Percentiles rank a stretch among this genome's conserved stretches.
Conservation (phyloP, 2,113 vertebrate species). For the Sinocyclocheilus rhinocerous region DNA sequence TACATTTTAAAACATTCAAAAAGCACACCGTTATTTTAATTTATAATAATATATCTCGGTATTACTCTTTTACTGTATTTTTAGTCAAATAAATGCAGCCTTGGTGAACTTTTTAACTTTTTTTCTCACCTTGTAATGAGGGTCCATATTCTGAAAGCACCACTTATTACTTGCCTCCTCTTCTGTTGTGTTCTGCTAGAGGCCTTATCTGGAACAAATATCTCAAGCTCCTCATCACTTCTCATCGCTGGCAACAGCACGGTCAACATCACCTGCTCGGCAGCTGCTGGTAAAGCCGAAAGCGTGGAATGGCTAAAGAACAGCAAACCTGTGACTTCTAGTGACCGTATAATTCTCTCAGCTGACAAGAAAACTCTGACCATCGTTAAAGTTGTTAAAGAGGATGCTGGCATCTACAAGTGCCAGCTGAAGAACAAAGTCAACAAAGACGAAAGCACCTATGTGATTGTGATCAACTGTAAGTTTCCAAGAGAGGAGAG, state of each 20-base stretch:
- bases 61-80: neutral
- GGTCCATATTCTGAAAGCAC: neutral
- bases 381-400: constrained; percentile 61
- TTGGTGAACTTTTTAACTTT: neutral
- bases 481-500: constrained; percentile 52
- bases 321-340: constrained; percentile 2
- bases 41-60: neutral
- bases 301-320: constrained; percentile 62
- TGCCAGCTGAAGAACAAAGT: constrained; percentile 64
- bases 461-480: constrained; percentile 68
- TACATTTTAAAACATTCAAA: neutral
- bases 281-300: constrained; percentile 25
- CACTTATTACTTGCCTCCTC: neutral
- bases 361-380: constrained; percentile 38
- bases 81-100: neutral
- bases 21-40: neutral
- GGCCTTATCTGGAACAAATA: constrained; percentile 42
- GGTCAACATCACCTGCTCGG: constrained; percentile 69
- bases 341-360: constrained; percentile 23
- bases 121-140: neutral
- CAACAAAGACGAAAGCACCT: neutral
- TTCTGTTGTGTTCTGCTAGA: constrained; percentile 56
- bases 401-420: constrained; percentile 65
- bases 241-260: constrained; percentile 66
- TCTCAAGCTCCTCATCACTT: constrained; percentile 38